Base-by-base conservation (phyloP, 2,888 invertebrate genomes). In the Drosophila parthenogenetica region DNA sequence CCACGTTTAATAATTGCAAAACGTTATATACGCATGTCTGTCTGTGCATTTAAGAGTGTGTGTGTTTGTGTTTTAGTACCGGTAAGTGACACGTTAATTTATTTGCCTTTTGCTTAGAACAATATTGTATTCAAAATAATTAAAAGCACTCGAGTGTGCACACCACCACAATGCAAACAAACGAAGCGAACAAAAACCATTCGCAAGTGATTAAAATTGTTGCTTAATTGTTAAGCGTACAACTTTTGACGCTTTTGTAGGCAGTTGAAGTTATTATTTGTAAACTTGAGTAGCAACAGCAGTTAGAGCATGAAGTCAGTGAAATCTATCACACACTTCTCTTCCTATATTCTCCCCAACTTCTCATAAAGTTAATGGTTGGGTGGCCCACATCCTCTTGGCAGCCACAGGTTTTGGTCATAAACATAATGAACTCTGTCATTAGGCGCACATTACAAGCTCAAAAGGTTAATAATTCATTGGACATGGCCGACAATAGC, bases 11-110 rank as follows among this genome's bases (percentile, higher is more conserved):
- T 53, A 68, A 79, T 62, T 63, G 42, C 22, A 43, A 39, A 40
- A 19, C n/a, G 11, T 16, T 58, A 32, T 22, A 5, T 22, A 22
- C 22, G 5, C 22, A 22, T 16, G 63, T 19, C 42, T 17, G 16
- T 51, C 13, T 32, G 39, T 11, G 22, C 3, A 3, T 19, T 2
- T 19, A 19, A 3, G 19, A n/a, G 19, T 22, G n/a, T 13, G 58
- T 29, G 11, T 39, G 48, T 62, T 32, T 55, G 55, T 55, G 48
- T 57, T 39, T 63, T 51, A 42, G 60, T 55, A 16, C 59, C 62
- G 60, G 78, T 62, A 67, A 77, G 77, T 83, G 87, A 86, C 77
- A 79, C 70, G 77, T 80, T 82, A 81, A 83, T 83, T 82, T 83
- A 74, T 83, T 78, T 80, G 83, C 67, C 73, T 78, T 70, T 75